phyloP scores from a whole-genome alignment of 2,888 invertebrate genomes.

The Heliconius sara region DNA sequence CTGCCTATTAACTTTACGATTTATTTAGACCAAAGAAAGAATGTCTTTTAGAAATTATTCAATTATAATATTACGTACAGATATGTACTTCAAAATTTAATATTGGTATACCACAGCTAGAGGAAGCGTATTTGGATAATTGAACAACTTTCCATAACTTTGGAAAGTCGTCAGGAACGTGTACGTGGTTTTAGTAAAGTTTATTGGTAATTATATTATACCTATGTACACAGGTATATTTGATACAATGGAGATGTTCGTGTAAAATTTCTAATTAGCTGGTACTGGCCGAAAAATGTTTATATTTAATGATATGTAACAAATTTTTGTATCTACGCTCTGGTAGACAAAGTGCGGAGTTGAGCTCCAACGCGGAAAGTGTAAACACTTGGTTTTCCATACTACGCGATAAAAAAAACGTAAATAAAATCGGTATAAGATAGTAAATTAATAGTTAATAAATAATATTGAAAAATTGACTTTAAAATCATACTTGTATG shows the following conservation, averaged over 20 bases:
- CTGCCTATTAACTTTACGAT: background rate
- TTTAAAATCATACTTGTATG: background rate
- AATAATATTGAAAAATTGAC: background rate
- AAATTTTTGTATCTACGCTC: background rate
- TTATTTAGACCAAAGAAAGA: background rate
- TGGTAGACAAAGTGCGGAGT: background rate
- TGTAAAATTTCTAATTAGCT: background rate
- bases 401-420: too few relatives aligned
- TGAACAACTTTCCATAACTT: constrained; percentile 28
- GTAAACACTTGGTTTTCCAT: too few relatives aligned
- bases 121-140: constrained; percentile 22
- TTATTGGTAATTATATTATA: background rate
- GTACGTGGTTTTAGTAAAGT: constrained; percentile 16
- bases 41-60: background rate
- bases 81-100: background rate
- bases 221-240: background rate
- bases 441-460: background rate
- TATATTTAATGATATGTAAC: background rate
- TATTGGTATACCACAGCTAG: constrained; percentile 1
- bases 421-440: background rate
- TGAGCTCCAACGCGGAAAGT: background rate
- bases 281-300: background rate
- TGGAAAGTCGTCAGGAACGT: constrained; percentile 14
- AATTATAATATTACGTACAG: background rate
- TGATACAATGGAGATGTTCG: background rate